Evolutionary conservation across 2,888 invertebrate species (phyloP), one percentile per base, ranked within the genome.

Genomic region (Melolontha melolontha): DNA sequence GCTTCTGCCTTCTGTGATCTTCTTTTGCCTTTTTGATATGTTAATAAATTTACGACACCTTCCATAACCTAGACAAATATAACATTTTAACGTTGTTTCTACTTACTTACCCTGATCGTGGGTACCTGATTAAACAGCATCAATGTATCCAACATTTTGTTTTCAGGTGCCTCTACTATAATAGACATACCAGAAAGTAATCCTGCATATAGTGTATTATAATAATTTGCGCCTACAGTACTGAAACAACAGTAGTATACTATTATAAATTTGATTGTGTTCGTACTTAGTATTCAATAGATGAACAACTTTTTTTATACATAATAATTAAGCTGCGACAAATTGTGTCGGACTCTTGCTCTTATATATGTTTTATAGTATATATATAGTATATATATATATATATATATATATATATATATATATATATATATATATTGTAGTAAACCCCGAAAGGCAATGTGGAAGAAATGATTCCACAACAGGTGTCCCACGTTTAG

Each of bases 41-140:
- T 66, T 6, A 73, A 8, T 52, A 73, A 72, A 22, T 57, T 70
- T 10, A 78, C 69, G 7, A 69, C 6, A 0, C 73, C 69, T 67
- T 78, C 77, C 10, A 79, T 34, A 27, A 75, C 70, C 78, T 79
- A 5, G 1, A 17, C 10, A 34, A 34, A 10, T 34, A 6, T 8
- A 6, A 34, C 7, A 34, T 34, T 34, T 8, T 34, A 8, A 6
- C 1, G 34, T 4, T 22, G 10, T 34, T 34, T 10, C 34, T 34
- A 1, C 10, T 34, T 34, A 10, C 6, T 6, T 34, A 8, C 34
- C 8, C 55, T 16, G 17, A 7, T 39, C 40, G 54, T 54, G 54
- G 22, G 72, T 75, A 78, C 78, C 72, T 76, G 71, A 72, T 77
- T 79, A 59, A 77, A 74, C 51, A 76, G 78, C 44, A 79, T 72